These are phyloP conservation scores for Microctenopoma steveboyesi DNA, from an alignment of 2,797 vertebrate species.

Conservation along the genomic window DNA sequence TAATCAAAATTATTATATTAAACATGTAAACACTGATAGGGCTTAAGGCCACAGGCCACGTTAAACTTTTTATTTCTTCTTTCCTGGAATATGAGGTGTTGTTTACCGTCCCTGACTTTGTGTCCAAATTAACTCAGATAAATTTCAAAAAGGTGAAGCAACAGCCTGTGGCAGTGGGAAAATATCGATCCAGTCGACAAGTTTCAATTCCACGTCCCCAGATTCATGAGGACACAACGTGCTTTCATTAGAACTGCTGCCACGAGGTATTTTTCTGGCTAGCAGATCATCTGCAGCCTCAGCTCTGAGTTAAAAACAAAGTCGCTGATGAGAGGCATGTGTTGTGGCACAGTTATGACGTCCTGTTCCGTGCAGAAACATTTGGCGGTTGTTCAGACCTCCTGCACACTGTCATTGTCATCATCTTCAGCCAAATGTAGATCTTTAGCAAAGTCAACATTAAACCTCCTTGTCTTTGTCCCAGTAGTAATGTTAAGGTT, in stretches of 20 bases:
- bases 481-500: no score
- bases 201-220: constrained; percentile 49
- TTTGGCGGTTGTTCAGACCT: constrained; percentile 32
- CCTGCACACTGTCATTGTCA: not conserved
- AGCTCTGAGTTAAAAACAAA: constrained; percentile 60
- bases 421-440: not conserved
- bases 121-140: constrained; percentile 65
- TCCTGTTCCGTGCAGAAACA: constrained; percentile 11
- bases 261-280: constrained; percentile 33
- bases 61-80: constrained; percentile 32
- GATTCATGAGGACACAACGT: constrained; percentile 46
- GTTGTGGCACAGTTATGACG: constrained; percentile 23
- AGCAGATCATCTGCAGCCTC: constrained; percentile 41
- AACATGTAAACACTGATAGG: constrained; percentile 31
- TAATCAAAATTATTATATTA: constrained; percentile 13
- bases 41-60: constrained; percentile 20
- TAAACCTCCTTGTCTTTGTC: not conserved
- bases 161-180: constrained; percentile 51
- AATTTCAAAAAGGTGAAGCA: constrained; percentile 65
- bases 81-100: constrained; percentile 43
- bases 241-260: constrained; percentile 70
- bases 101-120: constrained; percentile 56
- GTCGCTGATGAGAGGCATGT: constrained; percentile 45
- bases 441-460: not conserved
- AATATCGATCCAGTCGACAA: constrained; percentile 71